These are phyloP conservation scores for Drosophila longiperda DNA, from an alignment of 2,888 invertebrate genomes.

Conservation along the genomic window DNA sequence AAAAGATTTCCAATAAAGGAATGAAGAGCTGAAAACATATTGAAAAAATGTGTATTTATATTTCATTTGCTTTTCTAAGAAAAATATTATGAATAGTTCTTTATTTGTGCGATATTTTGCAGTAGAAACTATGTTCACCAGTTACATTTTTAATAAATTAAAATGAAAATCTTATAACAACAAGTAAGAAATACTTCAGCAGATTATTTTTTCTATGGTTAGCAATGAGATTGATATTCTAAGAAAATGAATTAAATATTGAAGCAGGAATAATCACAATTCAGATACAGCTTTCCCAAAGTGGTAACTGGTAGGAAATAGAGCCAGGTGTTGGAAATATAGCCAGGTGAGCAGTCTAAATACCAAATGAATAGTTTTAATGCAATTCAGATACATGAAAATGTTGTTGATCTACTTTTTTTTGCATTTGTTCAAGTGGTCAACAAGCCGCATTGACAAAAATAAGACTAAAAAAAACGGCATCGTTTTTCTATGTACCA, in stretches of 20 bases:
- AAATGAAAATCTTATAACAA: background rate
- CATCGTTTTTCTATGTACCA: background rate
- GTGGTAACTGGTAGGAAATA: constrained; percentile 9
- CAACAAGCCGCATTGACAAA: constrained; percentile 2
- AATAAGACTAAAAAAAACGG: background rate
- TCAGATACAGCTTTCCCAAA: background rate
- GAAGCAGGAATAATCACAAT: background rate
- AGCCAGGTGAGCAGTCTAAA: constrained; percentile 20
- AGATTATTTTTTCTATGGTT: background rate
- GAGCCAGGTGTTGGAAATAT: constrained; percentile 22
- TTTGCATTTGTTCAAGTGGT: background rate
- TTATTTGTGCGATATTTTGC: too few species aligned
- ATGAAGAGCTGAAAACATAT: background rate
- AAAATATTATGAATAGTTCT: background rate
- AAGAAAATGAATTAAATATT: background rate
- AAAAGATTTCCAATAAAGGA: background rate
- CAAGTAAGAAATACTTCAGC: background rate
- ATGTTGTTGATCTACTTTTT: background rate
- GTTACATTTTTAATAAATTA: background rate
- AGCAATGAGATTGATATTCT: background rate
- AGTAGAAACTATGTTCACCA: too few species aligned
- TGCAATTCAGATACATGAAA: background rate
- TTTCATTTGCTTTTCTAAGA: background rate
- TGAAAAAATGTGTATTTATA: background rate
- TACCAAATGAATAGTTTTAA: constrained; percentile 15